Evolutionary conservation across 2,113 vertebrate genomes (phyloP), one percentile per base, ranked within the genome.

Genomic region (Labeo catla): DNA sequence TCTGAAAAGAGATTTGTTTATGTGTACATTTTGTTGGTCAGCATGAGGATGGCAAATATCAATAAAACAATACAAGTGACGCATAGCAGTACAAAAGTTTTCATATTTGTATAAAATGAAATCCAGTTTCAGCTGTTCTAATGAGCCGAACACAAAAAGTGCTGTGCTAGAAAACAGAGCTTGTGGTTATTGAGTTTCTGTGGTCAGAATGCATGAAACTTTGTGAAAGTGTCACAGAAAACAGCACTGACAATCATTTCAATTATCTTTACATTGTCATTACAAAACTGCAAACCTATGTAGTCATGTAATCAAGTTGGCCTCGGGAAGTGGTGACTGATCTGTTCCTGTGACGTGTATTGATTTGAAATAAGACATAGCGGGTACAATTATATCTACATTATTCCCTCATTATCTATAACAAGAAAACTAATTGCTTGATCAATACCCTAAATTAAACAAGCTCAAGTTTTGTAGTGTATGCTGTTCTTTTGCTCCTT

Each of bases 401-500:
- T 76, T 80, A 70, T 63, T 74, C 45, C 50, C 81, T 84, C 66
- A 84, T 88, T 84, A 83, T 70, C 80, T 63, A 74, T 61, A 43
- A 50, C 66, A 85, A 83, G 74, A 73, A 88, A 86, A 83, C 61
- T 49, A 88, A 86, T 86, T 84, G 63, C 43, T 59, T 52, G 83
- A 88, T 88, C 81, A 68, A 85, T 88, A 76, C 7, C 34, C 57
- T 74, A 68, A 86, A 84, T 85, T 82, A 84, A 84, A 79, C 73
- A 70, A 47, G 76, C 50, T 72, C 2, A n/a, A 81, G 65, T 76
- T 88, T 84, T 88, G 81, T 78, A 84, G 43, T 80, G 50, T 77
- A 80, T 61, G 34, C 61, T 45, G 16, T 28, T 52, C 65, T 57
- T 88, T 74, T 50, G 72, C 74, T 78, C 57, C 61, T 65, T 66